Evolutionary conservation across 2,113 vertebrate genomes (phyloP), one percentile per base, ranked within the genome.

Genomic region (Platysternon megacephalum): DNA sequence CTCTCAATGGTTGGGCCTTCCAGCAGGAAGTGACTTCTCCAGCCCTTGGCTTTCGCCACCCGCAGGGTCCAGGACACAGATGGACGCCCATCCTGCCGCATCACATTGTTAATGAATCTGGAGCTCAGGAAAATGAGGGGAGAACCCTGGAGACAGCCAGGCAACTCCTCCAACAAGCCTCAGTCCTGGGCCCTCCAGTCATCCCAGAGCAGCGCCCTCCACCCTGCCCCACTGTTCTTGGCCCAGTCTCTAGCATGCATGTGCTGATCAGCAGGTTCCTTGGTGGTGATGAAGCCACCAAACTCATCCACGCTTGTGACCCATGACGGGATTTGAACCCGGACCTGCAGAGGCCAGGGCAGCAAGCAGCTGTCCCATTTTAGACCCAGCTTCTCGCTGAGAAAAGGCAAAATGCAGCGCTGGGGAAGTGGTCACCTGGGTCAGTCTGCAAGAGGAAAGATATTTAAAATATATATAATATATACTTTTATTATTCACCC

Each of bases 401-500:
- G 96, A 49, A 51, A 52, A 88, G 95, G 93, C 88, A 61, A 0
- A 1, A 89, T 95, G 12, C 84, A 22, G 97, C 3, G 0, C 29
- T 56, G 72, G 5, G 1, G 82, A 61, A 79, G 48, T 5, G 85
- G 94, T 89, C 80, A 95, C 86, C 96, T 89, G 93, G 76, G 94
- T 88, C 98, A 97, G 96, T 91, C 88, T 92, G 98, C 96, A 97
- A 98, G 96, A 98, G 95, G 97, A 98, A 97, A 97, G 92, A 97
- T 97, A 95, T 97, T 98, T 98, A 98, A 98, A 98, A 98, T 98
- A 97, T 98, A 98, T 98, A 98, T 97, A 98, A 98, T 98, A 98
- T 98, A 98, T 97, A 98, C 91, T 98, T 98, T 98, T 98, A 98
- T 98, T 98, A 98, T 98, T 98, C 98, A 99, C 98, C 98, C 98